These are phyloP conservation scores for Chromoteleia sp. DNA, from an alignment of 2,888 invertebrate genomes.

Conservation along the genomic window DNA sequence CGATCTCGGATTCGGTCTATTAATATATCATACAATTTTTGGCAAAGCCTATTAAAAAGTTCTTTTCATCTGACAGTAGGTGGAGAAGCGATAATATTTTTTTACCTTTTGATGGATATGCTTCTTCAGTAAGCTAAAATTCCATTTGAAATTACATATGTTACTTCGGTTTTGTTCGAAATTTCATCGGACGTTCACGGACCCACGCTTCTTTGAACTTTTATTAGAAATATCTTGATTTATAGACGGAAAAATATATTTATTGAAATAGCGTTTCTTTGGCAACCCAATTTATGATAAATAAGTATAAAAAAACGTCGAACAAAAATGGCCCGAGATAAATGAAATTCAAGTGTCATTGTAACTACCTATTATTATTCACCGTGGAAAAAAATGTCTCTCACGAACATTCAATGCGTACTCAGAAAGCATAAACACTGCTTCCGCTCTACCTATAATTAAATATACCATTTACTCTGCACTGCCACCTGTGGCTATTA, in stretches of 20 bases:
- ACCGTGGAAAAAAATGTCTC: neutral
- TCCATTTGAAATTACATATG: slow-evolving; percentile 67
- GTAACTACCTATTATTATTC: slow-evolving; percentile 13
- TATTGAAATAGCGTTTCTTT: slow-evolving; percentile 22
- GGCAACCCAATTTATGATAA: slow-evolving; percentile 40
- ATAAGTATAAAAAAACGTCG: slow-evolving; percentile 23
- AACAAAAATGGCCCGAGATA: slow-evolving; percentile 37
- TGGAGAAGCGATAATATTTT: slow-evolving; percentile 67
- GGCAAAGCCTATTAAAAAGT: slow-evolving; percentile 66
- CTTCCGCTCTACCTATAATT: slow-evolving; percentile 19
- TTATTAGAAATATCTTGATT: slow-evolving; percentile 62
- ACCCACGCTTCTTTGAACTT: slow-evolving; percentile 9
- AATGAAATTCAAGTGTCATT: slow-evolving; percentile 46
- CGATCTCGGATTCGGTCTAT: slow-evolving; percentile 70
- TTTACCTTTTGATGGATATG: slow-evolving; percentile 69
- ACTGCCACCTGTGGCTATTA: slow-evolving; percentile 52
- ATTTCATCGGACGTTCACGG: slow-evolving; percentile 52
- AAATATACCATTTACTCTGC: slow-evolving; percentile 42
- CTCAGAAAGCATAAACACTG: neutral
- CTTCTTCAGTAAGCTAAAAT: slow-evolving; percentile 71
- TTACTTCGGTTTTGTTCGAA: slow-evolving; percentile 60
- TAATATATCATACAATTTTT: slow-evolving; percentile 69
- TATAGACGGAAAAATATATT: slow-evolving; percentile 57
- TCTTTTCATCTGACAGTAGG: slow-evolving; percentile 68
- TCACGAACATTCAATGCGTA: neutral